These are phyloP conservation scores for Xiphydria camelus DNA, from an alignment of 2,888 invertebrate genomes.

Conservation along the genomic window DNA sequence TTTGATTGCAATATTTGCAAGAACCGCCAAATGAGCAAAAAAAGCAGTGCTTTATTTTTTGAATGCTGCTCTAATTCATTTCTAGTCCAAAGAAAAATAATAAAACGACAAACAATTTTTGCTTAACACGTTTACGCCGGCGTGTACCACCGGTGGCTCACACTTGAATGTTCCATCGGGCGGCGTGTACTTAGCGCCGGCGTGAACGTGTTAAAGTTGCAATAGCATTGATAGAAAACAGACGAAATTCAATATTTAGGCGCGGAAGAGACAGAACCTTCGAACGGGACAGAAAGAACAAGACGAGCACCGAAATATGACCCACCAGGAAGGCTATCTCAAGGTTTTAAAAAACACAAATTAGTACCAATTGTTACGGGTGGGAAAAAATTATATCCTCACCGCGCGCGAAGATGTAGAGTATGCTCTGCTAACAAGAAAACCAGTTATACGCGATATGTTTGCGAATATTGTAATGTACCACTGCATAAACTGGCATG, in stretches of 20 bases:
- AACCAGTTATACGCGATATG: slow-evolving; percentile 7
- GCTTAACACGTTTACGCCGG: too few species aligned
- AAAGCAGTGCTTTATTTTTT: slow-evolving; percentile 12
- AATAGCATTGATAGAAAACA: slow-evolving; percentile 9
- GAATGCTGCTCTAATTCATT: slow-evolving; percentile 10
- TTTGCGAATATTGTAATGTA: slow-evolving; percentile 8
- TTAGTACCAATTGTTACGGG: slow-evolving; percentile 7
- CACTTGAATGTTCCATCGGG: too few species aligned
- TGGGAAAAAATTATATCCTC: slow-evolving; percentile 7
- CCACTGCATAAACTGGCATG: slow-evolving; percentile 5
- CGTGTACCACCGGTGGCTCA: too few species aligned
- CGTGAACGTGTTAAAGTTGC: too few species aligned
- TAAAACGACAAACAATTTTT: slow-evolving; percentile 8
- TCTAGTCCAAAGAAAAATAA: slow-evolving; percentile 12
- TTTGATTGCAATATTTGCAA: too few species aligned
- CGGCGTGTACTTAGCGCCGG: too few species aligned
- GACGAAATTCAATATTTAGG: too few species aligned
- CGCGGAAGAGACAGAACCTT: too few species aligned
- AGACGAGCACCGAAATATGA: slow-evolving; percentile 8
- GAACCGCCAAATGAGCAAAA: slow-evolving; percentile 15
- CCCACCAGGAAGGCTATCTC: slow-evolving; percentile 6
- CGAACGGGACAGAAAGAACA: too few species aligned
- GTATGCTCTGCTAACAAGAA: slow-evolving; percentile 11
- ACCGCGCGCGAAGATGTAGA: slow-evolving; percentile 6
- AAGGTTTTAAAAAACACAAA: slow-evolving; percentile 14